phyloP scores from a whole-genome alignment of 2,888 invertebrate genomes.

The Lycophotia porphyrea region DNA sequence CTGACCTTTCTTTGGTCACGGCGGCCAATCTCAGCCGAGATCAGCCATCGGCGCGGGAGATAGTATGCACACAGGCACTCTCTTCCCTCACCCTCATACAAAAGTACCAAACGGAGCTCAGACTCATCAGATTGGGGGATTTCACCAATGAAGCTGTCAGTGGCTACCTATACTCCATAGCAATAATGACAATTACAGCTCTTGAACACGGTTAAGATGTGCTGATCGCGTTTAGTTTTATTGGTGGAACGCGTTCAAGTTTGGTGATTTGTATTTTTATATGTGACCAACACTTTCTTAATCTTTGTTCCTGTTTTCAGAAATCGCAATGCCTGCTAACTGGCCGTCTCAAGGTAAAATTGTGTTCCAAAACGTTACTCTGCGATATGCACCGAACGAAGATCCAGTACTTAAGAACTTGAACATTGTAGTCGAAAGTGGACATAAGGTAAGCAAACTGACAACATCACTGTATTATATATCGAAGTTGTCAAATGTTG shows the following conservation, averaged over 20 bases:
- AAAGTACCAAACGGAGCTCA: neutral
- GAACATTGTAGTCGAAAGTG: conserved; percentile 82
- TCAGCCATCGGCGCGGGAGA: neutral
- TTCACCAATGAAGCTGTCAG: neutral
- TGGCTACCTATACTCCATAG: neutral
- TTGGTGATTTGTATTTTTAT: neutral
- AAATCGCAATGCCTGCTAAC: conserved; percentile 86
- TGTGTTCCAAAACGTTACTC: conserved; percentile 89
- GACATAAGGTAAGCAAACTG: conserved; percentile 83
- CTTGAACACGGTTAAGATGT: neutral
- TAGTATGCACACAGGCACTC: neutral
- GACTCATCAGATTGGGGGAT: neutral
- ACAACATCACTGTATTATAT: neutral
- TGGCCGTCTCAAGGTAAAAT: conserved; percentile 92
- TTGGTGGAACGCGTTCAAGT: neutral
- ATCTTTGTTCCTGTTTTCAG: conserved; percentile 67
- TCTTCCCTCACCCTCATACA: neutral
- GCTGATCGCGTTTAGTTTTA: neutral
- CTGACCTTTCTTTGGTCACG: neutral
- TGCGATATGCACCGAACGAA: conserved; percentile 91
- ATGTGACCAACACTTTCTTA: neutral
- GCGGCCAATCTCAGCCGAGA: neutral
- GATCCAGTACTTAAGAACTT: conserved; percentile 91
- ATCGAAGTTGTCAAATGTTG: neutral
- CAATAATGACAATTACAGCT: neutral